Conservation (phyloP, 2,888 invertebrate genomes). For the Omphaloscelis lunosa region DNA sequence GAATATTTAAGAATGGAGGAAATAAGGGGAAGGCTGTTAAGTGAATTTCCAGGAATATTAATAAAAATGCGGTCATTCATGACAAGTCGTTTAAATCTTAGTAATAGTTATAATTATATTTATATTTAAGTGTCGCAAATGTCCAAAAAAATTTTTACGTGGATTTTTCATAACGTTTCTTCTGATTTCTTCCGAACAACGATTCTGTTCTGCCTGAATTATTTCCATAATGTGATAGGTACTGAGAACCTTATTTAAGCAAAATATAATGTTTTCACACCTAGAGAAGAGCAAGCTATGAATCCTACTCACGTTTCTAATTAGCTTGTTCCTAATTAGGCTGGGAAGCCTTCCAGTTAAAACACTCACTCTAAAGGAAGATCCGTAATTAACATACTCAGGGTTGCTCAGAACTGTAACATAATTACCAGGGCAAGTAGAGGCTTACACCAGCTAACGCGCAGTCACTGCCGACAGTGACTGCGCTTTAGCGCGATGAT, state of each 20-base stretch:
- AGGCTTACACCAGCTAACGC: too few species aligned
- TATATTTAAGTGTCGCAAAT: neutral
- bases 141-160: neutral
- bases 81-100: constrained; percentile 21
- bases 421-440: neutral
- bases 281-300: constrained; percentile 16
- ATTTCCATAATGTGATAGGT: neutral
- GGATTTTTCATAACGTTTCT: neutral
- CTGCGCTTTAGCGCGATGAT: too few species aligned
- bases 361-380: constrained; percentile 1
- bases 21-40: constrained; percentile 13
- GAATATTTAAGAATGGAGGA: constrained; percentile 47
- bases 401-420: neutral
- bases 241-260: neutral
- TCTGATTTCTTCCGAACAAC: too few species aligned
- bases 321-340: constrained; percentile 53
- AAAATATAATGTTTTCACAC: constrained; percentile 21
- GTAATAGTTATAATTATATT: constrained; percentile 7
- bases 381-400: constrained; percentile 24
- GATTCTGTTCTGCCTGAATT: neutral
- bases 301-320: constrained; percentile 47
- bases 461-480: too few species aligned
- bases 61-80: constrained; percentile 20
- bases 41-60: constrained; percentile 10
- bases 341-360: constrained; percentile 1